A percentile compares a stretch with the other conserved stretches of the same genome.
phyloP scores from a whole-genome alignment of 2,113 vertebrate species.

The Bubalus kerabau region DNA sequence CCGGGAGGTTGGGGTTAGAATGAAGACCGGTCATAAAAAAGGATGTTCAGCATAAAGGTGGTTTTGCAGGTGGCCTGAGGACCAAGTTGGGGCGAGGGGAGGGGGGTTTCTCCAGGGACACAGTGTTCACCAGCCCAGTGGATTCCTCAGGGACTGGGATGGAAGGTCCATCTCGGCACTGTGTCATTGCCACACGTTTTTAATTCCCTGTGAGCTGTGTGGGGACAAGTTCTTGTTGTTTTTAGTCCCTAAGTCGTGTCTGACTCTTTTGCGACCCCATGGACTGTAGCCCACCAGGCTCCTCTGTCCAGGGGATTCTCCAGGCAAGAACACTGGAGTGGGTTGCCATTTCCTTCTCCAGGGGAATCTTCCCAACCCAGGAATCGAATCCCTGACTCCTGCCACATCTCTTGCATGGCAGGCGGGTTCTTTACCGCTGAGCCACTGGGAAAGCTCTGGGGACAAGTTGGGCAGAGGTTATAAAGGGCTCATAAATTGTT shows the following conservation, averaged over 20 bases:
- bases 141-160: neutral
- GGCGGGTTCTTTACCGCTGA: neutral
- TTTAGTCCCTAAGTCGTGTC: neutral
- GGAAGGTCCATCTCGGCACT: neutral
- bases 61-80: neutral
- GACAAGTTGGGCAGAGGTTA: neutral
- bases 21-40: neutral
- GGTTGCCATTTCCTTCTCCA: neutral
- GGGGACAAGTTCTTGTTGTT: neutral
- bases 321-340: neutral
- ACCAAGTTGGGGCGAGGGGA: rapidly evolving
- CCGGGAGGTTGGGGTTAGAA: neutral
- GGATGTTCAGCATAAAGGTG: neutral
- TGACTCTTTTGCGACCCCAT: neutral
- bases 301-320: neutral
- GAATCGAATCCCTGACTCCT: rapidly evolving
- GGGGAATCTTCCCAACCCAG: neutral
- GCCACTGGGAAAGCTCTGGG: neutral
- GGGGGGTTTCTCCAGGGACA: neutral
- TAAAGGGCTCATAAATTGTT: neutral
- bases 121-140: neutral
- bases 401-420: neutral
- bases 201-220: neutral
- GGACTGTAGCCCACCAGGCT: neutral
- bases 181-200: neutral